Conservation (phyloP, 1,140 invertebrate species). For the Drosophila sturtevanti region DNA sequence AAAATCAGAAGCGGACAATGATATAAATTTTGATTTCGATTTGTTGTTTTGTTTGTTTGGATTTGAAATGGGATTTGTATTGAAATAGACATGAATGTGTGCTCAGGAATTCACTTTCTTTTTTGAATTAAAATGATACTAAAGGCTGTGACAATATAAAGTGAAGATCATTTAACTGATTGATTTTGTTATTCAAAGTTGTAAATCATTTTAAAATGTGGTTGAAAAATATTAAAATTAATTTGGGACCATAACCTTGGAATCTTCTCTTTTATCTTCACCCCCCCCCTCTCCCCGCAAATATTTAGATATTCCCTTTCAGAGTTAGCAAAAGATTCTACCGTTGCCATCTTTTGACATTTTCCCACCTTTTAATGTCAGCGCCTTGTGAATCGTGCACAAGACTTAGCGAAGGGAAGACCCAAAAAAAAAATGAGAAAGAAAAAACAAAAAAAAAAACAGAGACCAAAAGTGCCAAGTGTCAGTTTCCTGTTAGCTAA, state of each 20-base stretch:
- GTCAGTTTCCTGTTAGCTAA: constrained; percentile 41
- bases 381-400: background rate
- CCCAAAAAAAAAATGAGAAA: background rate
- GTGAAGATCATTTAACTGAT: background rate
- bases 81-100: constrained; percentile 1
- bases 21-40: background rate
- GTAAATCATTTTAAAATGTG: background rate
- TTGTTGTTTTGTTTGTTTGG: background rate
- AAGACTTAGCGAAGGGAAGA: background rate
- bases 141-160: background rate
- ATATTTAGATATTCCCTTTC: constrained; percentile 19
- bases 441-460: background rate
- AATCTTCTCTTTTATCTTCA: background rate
- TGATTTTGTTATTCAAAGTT: background rate
- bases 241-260: background rate
- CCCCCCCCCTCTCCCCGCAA: background rate
- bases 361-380: constrained; percentile 43
- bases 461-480: constrained; percentile 11
- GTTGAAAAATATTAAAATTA: background rate
- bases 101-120: constrained; percentile 42
- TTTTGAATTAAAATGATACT: background rate
- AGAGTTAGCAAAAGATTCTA: background rate
- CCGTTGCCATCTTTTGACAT: constrained; percentile 25
- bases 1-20: background rate
- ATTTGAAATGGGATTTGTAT: constrained; percentile 25